Evolutionary conservation across 2,113 vertebrate species (phyloP), one percentile per base, ranked within the genome.

Genomic region (Mixornis gularis): DNA sequence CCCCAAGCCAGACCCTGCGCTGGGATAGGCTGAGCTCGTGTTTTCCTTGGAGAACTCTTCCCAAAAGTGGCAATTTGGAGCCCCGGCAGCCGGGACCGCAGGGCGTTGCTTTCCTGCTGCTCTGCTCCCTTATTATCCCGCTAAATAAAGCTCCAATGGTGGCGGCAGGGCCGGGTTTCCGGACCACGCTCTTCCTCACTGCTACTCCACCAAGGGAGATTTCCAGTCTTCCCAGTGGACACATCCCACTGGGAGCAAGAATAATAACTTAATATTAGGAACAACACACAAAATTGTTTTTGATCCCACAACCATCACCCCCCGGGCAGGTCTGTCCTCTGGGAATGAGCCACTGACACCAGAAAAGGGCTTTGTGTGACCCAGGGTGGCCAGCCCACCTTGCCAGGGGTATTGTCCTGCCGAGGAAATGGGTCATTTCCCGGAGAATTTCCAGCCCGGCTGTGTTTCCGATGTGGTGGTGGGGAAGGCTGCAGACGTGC

Each of bases 391-490:
- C 1, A 5, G 78, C 74, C 14, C 70, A 85, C 69, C 2, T 1
- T 1, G 4, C 51, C 5, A 51, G 29, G 40, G 70, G 86, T 81
- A 96, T 96, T 96, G 95, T 97, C 92, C 83, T 79, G 92, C 59
- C 0, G 18, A 95, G 96, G 95, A 96, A 97, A 92, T 86, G 46
- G 87, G 36, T 95, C 95, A 95, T 90, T 96, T 96, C 95, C 96
- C 11, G 55, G 79, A 80, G 89, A 89, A 93, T 73, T 96, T 95
- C 92, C 92, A 93, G 87, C 81, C 73, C 0, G 2, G 93, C 83
- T 1, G n/a, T 2, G 7, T 88, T 94, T 91, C 87, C 74, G 43
- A 95, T 68, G 59, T 2, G 10, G 71, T 8, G 7, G 59, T 41
- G 44, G 65, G 82, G 82, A 93, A 90, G 69, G 70, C 79, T 49